Conservation (phyloP, 2,888 invertebrate species). For the Cheilosia variabilis region DNA sequence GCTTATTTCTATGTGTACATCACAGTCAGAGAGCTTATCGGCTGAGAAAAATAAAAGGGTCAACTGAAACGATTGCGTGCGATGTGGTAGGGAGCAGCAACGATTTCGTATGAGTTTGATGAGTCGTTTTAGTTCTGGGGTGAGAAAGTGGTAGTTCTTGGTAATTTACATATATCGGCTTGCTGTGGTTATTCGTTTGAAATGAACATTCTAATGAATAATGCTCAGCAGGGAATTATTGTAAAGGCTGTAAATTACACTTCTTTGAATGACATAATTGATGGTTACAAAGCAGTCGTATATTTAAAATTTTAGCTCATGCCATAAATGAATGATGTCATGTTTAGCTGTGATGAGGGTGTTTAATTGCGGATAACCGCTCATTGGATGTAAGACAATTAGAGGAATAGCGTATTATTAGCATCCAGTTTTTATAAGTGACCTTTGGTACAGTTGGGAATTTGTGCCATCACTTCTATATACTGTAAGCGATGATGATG, state of each 20-base stretch:
- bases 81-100: conserved; percentile 50
- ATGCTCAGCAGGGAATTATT: conserved; percentile 32
- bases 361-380: not conserved
- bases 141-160: conserved; percentile 53
- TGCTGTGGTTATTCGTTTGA: conserved; percentile 40
- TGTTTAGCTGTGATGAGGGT: conserved; percentile 8
- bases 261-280: conserved; percentile 58
- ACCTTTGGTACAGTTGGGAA: too few species aligned
- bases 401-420: too few species aligned
- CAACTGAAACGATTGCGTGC: conserved; percentile 60
- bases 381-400: too few species aligned
- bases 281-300: conserved; percentile 12
- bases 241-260: conserved; percentile 29
- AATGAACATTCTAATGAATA: conserved; percentile 23
- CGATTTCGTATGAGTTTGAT: conserved; percentile 43
- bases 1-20: conserved; percentile 30
- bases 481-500: too few species aligned
- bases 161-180: conserved; percentile 38
- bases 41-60: conserved; percentile 65
- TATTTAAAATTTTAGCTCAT: not conserved
- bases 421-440: too few species aligned
- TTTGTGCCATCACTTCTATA: too few species aligned
- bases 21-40: conserved; percentile 52
- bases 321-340: conserved; percentile 54
- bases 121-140: conserved; percentile 37